Conservation (phyloP, 2,888 invertebrate species). For the Drosophila aldrichi region DNA sequence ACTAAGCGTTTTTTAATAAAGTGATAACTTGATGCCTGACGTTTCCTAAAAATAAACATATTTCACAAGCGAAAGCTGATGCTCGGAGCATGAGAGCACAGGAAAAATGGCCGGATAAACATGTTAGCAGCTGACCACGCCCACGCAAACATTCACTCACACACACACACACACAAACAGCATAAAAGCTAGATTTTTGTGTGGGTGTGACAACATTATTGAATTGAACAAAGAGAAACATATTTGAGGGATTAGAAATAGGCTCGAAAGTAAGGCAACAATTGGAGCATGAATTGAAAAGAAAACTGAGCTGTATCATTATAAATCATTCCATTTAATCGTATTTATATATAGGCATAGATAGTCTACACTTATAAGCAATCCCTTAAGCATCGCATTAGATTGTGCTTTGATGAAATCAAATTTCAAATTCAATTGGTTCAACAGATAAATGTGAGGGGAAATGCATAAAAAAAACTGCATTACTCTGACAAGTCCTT, state of each 20-base stretch:
- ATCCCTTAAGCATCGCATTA: neutral
- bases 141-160: constrained; percentile 11
- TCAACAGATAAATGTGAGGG: constrained; percentile 41
- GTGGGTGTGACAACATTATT: constrained; percentile 17
- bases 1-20: constrained; percentile 79
- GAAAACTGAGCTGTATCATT: no score
- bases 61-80: constrained; percentile 22
- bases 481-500: constrained; percentile 70
- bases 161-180: neutral
- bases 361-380: neutral
- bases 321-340: no score
- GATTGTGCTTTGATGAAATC: constrained; percentile 50
- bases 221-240: neutral
- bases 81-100: neutral
- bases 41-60: constrained; percentile 73
- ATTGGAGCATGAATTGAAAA: neutral
- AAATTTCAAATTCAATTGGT: constrained; percentile 46
- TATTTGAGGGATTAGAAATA: neutral
- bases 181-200: constrained; percentile 4
- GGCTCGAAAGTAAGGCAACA: neutral
- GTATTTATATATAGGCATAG: no score
- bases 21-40: constrained; percentile 78
- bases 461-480: constrained; percentile 70
- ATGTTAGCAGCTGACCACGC: constrained; percentile 43
- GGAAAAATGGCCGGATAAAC: constrained; percentile 42